A percentile compares a stretch with the other conserved stretches of the same genome.
These are phyloP conservation scores for Drosophila stalkeri DNA, from an alignment of 2,888 invertebrate species.

Conservation along the genomic window DNA sequence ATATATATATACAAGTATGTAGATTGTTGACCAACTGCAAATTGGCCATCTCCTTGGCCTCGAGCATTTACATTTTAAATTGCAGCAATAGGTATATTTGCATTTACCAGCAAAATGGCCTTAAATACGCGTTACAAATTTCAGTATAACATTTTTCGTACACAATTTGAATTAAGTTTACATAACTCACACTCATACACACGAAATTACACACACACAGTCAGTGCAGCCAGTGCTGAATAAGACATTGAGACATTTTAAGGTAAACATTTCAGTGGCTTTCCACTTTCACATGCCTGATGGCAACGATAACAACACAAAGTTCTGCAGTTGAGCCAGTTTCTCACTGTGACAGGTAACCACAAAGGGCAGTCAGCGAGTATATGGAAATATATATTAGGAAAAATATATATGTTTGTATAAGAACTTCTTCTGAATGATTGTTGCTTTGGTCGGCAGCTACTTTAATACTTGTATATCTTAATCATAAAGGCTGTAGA, in stretches of 20 bases:
- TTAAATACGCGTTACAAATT: conserved; percentile 62
- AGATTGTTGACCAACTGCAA: conserved; percentile 33
- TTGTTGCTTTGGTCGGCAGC: neutral
- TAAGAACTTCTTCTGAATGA: neutral
- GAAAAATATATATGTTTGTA: neutral
- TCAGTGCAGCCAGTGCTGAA: neutral
- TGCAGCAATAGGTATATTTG: conserved; percentile 72
- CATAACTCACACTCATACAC: conserved; percentile 39
- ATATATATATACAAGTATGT: conserved; percentile 3
- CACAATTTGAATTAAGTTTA: conserved; percentile 64
- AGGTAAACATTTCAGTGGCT: conserved; percentile 60
- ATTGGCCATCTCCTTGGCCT: conserved; percentile 68
- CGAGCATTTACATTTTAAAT: conserved; percentile 79
- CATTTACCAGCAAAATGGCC: conserved; percentile 64
- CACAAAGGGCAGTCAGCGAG: conserved; percentile 35
- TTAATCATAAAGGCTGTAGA: neutral
- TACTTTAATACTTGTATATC: neutral
- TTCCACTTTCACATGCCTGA: conserved; percentile 39
- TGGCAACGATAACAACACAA: conserved; percentile 41
- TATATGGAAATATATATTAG: conserved; percentile 19
- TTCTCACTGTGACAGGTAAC: conserved; percentile 23
- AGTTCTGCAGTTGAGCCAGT: conserved; percentile 31
- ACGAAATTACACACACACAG: neutral
- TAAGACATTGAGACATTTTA: conserved; percentile 20
- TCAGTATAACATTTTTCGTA: conserved; percentile 51